Percentiles rank a stretch among this genome's conserved stretches.
phyloP scores from a whole-genome alignment of 2,888 invertebrate species.

The Phymatocera aterrima region DNA sequence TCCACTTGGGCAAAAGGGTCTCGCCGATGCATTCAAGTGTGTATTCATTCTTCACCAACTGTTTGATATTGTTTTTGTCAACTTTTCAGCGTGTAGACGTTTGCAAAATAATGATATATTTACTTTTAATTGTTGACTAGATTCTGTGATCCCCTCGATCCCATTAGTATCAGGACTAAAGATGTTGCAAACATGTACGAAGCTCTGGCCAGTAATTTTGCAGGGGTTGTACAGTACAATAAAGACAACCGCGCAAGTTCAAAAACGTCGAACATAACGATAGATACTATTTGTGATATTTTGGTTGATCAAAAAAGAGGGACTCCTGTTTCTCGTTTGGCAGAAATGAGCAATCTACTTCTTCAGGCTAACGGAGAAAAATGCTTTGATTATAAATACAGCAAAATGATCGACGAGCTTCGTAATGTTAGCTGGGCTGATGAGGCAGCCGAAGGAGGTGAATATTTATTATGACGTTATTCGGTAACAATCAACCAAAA shows the following conservation, averaged over 20 bases:
- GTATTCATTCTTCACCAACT: neutral
- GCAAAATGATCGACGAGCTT: slow-evolving; percentile 83
- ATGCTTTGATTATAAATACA: slow-evolving; percentile 91
- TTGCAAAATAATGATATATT: neutral
- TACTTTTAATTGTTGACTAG: slow-evolving; percentile 69
- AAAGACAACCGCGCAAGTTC: slow-evolving; percentile 88
- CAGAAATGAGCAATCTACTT: slow-evolving; percentile 83
- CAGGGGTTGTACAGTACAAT: slow-evolving; percentile 95
- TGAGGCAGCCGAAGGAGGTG: slow-evolving; percentile 81
- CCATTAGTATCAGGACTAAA: slow-evolving; percentile 77
- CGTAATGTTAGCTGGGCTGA: slow-evolving; percentile 82
- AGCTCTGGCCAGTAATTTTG: slow-evolving; percentile 90
- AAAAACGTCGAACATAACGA: slow-evolving; percentile 83
- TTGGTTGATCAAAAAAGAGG: slow-evolving; percentile 81
- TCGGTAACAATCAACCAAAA: slow-evolving; percentile 3
- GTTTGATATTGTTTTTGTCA: too few relatives aligned
- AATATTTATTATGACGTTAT: slow-evolving; percentile 52
- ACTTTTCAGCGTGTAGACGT: neutral
- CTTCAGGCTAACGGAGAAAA: slow-evolving; percentile 81
- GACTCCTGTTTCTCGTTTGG: slow-evolving; percentile 83
- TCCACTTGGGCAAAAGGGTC: slow-evolving; percentile 78
- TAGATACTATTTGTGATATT: slow-evolving; percentile 88
- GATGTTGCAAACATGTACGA: slow-evolving; percentile 90
- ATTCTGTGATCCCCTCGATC: slow-evolving; percentile 85
- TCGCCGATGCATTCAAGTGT: slow-evolving; percentile 87